These are phyloP conservation scores for Lophochroa leadbeateri DNA, from an alignment of 2,113 vertebrate species.

Conservation along the genomic window DNA sequence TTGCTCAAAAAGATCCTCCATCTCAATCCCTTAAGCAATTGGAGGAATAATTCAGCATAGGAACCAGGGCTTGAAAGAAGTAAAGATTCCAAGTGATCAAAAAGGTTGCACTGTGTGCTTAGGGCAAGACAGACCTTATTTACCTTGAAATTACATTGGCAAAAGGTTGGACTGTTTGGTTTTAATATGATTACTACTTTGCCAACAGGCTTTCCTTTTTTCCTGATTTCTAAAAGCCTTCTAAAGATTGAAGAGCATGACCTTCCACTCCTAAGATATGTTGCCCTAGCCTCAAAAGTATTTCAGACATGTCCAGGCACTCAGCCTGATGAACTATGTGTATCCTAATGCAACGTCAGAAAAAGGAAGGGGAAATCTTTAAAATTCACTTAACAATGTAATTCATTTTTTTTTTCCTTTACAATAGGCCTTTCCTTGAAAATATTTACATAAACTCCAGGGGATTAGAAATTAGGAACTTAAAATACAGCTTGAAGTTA, in stretches of 20 bases:
- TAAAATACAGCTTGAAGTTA: background rate
- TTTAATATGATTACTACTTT: background rate
- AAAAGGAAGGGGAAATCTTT: background rate
- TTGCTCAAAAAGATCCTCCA: background rate
- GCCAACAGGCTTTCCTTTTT: background rate
- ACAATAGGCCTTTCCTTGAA: background rate
- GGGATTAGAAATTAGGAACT: background rate
- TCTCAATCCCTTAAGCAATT: background rate
- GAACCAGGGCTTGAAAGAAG: background rate
- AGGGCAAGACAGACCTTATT: background rate
- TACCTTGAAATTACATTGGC: background rate
- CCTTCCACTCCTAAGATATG: background rate
- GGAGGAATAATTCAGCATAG: background rate
- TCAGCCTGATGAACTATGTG: background rate
- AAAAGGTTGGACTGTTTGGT: background rate
- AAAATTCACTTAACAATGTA: background rate
- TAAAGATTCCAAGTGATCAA: background rate
- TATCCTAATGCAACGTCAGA: background rate
- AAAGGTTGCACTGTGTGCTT: background rate
- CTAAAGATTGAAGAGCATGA: background rate
- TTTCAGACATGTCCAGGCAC: background rate
- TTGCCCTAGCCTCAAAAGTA: background rate
- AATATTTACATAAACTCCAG: constrained; percentile 1
- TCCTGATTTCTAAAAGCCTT: background rate
- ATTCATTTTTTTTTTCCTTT: background rate